Evolutionary conservation across 2,888 invertebrate genomes (phyloP).

Genomic region (Pecten maximus): DNA sequence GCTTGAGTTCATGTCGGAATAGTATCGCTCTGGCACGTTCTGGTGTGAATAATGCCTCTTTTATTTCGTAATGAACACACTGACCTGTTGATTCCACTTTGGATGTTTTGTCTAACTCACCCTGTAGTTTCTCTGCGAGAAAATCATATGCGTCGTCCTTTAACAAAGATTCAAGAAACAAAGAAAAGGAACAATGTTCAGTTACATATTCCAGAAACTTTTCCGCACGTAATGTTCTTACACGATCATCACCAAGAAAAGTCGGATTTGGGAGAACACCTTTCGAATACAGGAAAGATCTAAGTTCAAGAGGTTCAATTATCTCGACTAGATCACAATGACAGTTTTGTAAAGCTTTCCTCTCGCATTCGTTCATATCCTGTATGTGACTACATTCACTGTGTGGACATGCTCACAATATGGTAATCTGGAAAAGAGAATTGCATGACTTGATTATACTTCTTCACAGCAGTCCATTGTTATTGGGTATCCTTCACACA

Average conservation of each 20-base stretch:
- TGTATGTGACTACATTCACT: background rate
- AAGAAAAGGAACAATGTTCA: slow-evolving; percentile 37
- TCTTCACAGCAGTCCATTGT: too few relatives aligned
- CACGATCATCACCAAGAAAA: background rate
- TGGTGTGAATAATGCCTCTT: slow-evolving; percentile 24
- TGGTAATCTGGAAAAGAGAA: background rate
- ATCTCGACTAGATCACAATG: background rate
- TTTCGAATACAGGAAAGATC: background rate
- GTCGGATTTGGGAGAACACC: background rate
- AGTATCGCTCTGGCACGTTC: slow-evolving; percentile 40
- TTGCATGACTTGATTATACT: background rate
- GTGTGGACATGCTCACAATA: background rate
- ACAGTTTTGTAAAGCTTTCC: background rate
- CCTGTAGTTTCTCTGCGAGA: slow-evolving; percentile 37
- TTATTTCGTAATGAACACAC: background rate
- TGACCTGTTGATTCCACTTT: background rate
- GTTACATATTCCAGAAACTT: background rate
- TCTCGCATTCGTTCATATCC: background rate
- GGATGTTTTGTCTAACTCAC: slow-evolving; percentile 32
- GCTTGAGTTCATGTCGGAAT: slow-evolving; percentile 48
- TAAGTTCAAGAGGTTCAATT: background rate
- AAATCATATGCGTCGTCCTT: slow-evolving; percentile 38
- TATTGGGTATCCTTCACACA: too few relatives aligned
- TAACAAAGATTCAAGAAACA: slow-evolving; percentile 38
- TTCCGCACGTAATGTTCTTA: background rate